Conservation (phyloP, 1,140 invertebrate genomes). For the Nomia melanderi region DNA sequence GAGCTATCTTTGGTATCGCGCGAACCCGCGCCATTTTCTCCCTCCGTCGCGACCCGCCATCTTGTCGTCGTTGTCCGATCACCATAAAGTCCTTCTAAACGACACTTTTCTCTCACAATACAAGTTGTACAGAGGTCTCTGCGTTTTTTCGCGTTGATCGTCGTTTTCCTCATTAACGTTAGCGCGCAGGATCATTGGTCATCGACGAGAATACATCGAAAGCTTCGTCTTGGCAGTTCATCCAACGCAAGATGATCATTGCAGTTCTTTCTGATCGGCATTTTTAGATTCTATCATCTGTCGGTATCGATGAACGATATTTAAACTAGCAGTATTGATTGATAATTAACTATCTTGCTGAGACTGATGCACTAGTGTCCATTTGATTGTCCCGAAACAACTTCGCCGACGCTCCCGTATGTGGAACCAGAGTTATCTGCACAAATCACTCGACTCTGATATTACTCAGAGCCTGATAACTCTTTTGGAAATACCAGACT, state of each 20-base stretch:
- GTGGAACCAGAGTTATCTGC: too few species aligned
- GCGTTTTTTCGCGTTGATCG: too few species aligned
- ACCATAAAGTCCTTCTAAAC: background rate
- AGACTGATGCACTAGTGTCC: background rate
- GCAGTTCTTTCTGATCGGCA: background rate
- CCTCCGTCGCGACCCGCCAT: background rate
- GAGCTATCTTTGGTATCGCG: conserved; percentile 45
- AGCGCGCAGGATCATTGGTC: background rate
- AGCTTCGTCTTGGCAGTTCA: background rate
- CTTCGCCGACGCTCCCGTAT: too few species aligned
- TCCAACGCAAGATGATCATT: background rate
- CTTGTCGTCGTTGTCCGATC: background rate
- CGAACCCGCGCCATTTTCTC: background rate
- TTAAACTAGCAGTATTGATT: background rate
- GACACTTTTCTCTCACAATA: background rate
- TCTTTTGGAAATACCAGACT: background rate
- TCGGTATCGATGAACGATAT: background rate
- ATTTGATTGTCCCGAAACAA: background rate
- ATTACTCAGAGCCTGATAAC: too few species aligned
- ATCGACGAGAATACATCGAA: background rate
- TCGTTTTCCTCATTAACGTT: background rate
- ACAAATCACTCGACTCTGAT: too few species aligned
- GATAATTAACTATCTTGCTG: background rate
- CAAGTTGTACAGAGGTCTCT: background rate
- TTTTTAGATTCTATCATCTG: background rate